Evolutionary conservation across 2,888 invertebrate species (phyloP).

Genomic region (Drosophila recens): DNA sequence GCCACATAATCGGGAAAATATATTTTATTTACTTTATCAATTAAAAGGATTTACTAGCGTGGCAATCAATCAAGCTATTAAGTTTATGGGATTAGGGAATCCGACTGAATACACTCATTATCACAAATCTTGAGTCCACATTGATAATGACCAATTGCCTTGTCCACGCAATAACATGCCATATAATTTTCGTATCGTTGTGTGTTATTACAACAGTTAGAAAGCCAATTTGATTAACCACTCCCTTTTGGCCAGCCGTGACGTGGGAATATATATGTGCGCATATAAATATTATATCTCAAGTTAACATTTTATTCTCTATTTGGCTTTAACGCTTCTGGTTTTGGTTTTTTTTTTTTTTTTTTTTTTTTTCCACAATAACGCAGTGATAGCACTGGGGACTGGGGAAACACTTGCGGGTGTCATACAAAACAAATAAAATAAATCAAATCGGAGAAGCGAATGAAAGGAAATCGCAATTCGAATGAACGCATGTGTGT

Average conservation of each 20-base stretch:
- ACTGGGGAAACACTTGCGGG: constrained; percentile 80
- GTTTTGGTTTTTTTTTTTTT: too few relatives aligned
- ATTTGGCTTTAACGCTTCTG: constrained; percentile 43
- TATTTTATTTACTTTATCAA: not conserved
- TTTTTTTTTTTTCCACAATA: constrained; percentile 51
- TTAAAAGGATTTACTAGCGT: constrained; percentile 19
- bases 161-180: constrained; percentile 3
- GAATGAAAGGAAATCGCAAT: constrained; percentile 73
- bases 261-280: constrained; percentile 52
- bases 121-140: constrained; percentile 55
- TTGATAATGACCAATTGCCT: constrained; percentile 58
- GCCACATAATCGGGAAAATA: constrained; percentile 4
- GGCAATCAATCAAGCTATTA: constrained; percentile 31
- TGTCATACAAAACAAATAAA: constrained; percentile 84
- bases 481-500: constrained; percentile 68
- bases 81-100: constrained; percentile 22
- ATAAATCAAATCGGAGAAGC: constrained; percentile 81
- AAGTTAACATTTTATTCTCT: constrained; percentile 51
- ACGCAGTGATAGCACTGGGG: constrained; percentile 11
- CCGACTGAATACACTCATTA: constrained; percentile 31
- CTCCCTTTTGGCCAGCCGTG: constrained; percentile 43
- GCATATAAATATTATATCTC: constrained; percentile 53
- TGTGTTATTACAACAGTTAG: constrained; percentile 39
- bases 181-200: constrained; percentile 32
- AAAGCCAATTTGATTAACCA: constrained; percentile 66